Percentiles rank a stretch among this genome's conserved stretches.
Evolutionary conservation across 1,140 invertebrate species (phyloP).

Genomic region (Drosophila ironensis): DNA sequence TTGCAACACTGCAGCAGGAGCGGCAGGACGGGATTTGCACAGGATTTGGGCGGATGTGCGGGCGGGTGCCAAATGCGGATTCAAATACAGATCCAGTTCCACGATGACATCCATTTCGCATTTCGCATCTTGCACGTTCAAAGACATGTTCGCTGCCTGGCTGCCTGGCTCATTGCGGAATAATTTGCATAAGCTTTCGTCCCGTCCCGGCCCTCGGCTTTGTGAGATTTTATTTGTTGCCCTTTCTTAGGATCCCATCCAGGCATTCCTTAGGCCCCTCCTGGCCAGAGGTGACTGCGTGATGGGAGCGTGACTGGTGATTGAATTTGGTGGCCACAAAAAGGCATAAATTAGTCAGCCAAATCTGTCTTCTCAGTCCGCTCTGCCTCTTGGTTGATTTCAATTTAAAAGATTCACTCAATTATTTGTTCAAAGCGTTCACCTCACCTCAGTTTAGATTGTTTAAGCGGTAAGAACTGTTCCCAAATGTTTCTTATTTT

Average conservation of each 20-base stretch:
- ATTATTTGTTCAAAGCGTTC: too few relatives aligned
- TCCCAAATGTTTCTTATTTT: too few relatives aligned
- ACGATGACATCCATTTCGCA: conserved; percentile 40
- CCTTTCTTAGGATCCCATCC: background rate
- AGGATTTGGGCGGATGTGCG: background rate
- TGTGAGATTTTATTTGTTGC: conserved; percentile 41
- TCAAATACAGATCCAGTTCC: background rate
- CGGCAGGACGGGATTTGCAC: background rate
- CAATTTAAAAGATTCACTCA: too few relatives aligned
- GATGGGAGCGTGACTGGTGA: background rate
- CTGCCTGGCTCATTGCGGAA: conserved; percentile 64
- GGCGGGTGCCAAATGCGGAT: background rate
- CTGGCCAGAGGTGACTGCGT: conserved; percentile 2
- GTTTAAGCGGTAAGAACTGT: too few relatives aligned
- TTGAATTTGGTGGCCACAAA: background rate
- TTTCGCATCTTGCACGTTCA: conserved; percentile 43
- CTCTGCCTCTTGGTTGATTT: too few relatives aligned
- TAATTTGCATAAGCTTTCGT: conserved; percentile 74
- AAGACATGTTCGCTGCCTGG: conserved; percentile 56
- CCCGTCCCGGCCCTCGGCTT: background rate
- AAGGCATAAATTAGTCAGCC: background rate
- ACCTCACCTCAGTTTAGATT: too few relatives aligned
- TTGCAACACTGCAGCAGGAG: conserved; percentile 42
- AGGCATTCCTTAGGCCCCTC: background rate
- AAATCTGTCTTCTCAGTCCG: background rate